These are phyloP conservation scores for Styela plicata DNA, from an alignment of 23 tunicate genomes.

Conservation along the genomic window DNA sequence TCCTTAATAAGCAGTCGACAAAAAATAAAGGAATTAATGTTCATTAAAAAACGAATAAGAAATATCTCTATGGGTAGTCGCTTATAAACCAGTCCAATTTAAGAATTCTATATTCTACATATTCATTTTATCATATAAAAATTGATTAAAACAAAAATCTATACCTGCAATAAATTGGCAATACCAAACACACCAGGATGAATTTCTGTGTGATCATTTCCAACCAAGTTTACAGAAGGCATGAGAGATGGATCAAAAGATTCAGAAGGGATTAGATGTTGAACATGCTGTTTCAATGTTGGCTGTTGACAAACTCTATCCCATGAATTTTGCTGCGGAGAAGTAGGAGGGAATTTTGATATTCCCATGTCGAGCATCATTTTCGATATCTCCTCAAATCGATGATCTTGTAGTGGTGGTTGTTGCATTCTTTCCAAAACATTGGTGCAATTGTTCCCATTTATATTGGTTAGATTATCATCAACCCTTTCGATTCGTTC, in stretches of 20 bases:
- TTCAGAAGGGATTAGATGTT: neutral
- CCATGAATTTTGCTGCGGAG: neutral
- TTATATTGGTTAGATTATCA: no score
- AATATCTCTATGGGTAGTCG: no score
- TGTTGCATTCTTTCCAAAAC: neutral
- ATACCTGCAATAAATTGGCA: neutral
- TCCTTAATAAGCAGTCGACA: no score
- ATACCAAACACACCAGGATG: neutral
- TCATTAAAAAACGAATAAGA: no score
- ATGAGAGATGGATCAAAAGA: neutral
- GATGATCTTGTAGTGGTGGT: neutral
- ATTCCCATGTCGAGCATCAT: conserved; percentile 4
- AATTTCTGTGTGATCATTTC: neutral
- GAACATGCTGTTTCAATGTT: neutral
- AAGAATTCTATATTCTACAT: no score
- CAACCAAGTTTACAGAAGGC: conserved; percentile 15
- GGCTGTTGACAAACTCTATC: neutral
- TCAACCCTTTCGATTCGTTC: no score
- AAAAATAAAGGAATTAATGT: no score
- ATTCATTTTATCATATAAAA: no score
- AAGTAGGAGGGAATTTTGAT: neutral
- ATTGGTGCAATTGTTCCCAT: neutral
- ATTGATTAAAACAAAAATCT: no score
- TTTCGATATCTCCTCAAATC: neutral
- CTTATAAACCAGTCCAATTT: no score